Evolutionary conservation across 2,113 vertebrate genomes (phyloP).

Genomic region (Apodemus sylvaticus): DNA sequence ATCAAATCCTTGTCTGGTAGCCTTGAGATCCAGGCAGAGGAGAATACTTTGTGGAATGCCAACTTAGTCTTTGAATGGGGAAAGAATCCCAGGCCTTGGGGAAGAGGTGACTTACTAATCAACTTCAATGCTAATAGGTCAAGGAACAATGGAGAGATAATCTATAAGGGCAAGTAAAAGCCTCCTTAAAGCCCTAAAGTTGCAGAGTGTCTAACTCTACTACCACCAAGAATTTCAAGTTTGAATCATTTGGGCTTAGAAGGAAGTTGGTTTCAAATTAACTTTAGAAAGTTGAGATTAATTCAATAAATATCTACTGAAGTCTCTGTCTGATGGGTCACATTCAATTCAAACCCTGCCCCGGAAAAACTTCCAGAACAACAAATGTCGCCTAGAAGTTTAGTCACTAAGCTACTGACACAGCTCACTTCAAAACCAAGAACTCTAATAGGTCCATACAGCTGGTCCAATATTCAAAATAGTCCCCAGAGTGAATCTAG

Average conservation of each 20-base stretch:
- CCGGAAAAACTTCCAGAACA: slow-evolving; percentile 45
- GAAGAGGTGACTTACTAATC: slow-evolving; percentile 59
- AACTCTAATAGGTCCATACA: neutral
- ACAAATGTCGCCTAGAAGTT: slow-evolving; percentile 33
- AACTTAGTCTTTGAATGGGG: slow-evolving; percentile 68
- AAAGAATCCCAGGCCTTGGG: slow-evolving; percentile 73
- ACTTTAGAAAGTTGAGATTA: slow-evolving; percentile 65
- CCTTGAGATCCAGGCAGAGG: neutral
- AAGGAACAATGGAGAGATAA: slow-evolving; percentile 68
- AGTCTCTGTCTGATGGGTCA: slow-evolving; percentile 64
- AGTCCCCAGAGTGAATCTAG: neutral
- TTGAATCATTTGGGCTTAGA: slow-evolving; percentile 61
- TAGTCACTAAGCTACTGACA: neutral
- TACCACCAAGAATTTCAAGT: slow-evolving; percentile 23
- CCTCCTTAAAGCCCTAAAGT: slow-evolving; percentile 50
- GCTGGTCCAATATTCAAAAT: neutral
- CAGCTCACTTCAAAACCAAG: neutral
- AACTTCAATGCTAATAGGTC: slow-evolving; percentile 61
- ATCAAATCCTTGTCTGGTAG: neutral
- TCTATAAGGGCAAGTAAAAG: slow-evolving; percentile 62
- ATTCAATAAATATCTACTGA: slow-evolving; percentile 63
- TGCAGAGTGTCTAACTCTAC: neutral
- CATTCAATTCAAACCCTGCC: slow-evolving; percentile 46
- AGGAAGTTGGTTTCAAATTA: slow-evolving; percentile 69
- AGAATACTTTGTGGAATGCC: slow-evolving; percentile 55